A percentile compares a stretch with the other conserved stretches of the same genome.
Evolutionary conservation across 2,113 vertebrate genomes (phyloP).

Genomic region (Nematolebias whitei): DNA sequence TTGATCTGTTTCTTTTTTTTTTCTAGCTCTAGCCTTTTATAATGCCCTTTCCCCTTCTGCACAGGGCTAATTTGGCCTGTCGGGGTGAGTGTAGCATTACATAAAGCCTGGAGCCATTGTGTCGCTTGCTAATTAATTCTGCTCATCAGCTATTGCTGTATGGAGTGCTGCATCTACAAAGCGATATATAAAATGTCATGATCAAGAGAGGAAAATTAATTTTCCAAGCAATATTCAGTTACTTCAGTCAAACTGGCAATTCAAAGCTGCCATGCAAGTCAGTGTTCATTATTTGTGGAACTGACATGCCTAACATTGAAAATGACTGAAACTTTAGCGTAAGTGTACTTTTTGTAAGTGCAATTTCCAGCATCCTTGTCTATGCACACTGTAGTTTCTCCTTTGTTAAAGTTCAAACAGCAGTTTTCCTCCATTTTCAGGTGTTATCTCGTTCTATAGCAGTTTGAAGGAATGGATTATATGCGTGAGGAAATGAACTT

Average conservation of each 20-base stretch:
- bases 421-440: slow-evolving; percentile 31
- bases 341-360: slow-evolving; percentile 33
- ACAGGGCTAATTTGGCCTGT: slow-evolving; percentile 62
- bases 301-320: slow-evolving; percentile 8
- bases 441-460: slow-evolving; percentile 40
- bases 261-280: background rate
- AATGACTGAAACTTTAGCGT: slow-evolving; percentile 16
- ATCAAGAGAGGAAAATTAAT: slow-evolving; percentile 6
- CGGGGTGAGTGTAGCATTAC: slow-evolving; percentile 66
- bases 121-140: slow-evolving; percentile 63
- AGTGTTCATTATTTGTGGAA: background rate
- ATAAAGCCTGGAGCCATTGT: slow-evolving; percentile 62
- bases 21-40: slow-evolving; percentile 56
- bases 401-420: slow-evolving; percentile 59
- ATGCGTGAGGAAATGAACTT: slow-evolving; percentile 70
- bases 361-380: slow-evolving; percentile 27
- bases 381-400: slow-evolving; percentile 15
- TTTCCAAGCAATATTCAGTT: background rate
- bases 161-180: slow-evolving; percentile 29
- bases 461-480: slow-evolving; percentile 65
- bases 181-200: slow-evolving; percentile 19
- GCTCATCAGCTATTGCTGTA: slow-evolving; percentile 45
- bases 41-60: slow-evolving; percentile 57
- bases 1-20: slow-evolving; percentile 51
- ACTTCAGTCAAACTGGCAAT: slow-evolving; percentile 4